Base-by-base conservation (phyloP, 2,888 invertebrate genomes). In the Anthophora plumipes region DNA sequence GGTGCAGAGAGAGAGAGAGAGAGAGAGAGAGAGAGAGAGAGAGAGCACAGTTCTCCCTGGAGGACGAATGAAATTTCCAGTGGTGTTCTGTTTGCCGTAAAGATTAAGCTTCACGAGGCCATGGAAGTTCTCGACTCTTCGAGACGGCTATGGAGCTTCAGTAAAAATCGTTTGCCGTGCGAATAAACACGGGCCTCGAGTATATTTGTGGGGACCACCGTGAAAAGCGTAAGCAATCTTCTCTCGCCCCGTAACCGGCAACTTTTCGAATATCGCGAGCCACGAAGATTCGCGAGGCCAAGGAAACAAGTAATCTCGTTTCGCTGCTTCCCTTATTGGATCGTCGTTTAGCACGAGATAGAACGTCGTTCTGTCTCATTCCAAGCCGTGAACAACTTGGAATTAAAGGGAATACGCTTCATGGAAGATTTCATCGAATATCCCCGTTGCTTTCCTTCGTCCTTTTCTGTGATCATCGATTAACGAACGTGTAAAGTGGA, bases 151-250 rank as follows among this genome's bases (percentile, higher is more conserved):
- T 22, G 22, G 43, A 3, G 74, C 54, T 46, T 79, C 71, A 7
- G 67, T 61, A 77, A 85, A 85, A 86, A 87, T 87, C 86, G 83
- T 79, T 86, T 85, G 83, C 66, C 70, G 69, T 77, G 61, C 68
- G 79, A 84, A 84, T 87, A 88, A 87, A 86, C 80, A 77, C 80
- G 71, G 61, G 66, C 43, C 74, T 48, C 71, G 72, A 74, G 80
- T 88, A 76, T 88, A 86, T 86, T 84, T 82, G 82, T 80, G 69
- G 77, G 73, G 5, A 31, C 6, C 9, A 54, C 14, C 61, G 61
- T 80, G 80, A 81, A 84, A 85, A 81, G 76, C 80, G 85, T 87
- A 86, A 89, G 86, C 85, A 89, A 90, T 86, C 80, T 85, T 79
- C 75, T 78, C 66, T 80, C 64, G 64, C 74, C 69, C 59, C 39